These are phyloP conservation scores for Andricus grossulariae DNA, from an alignment of 1,140 invertebrate species.

Conservation along the genomic window DNA sequence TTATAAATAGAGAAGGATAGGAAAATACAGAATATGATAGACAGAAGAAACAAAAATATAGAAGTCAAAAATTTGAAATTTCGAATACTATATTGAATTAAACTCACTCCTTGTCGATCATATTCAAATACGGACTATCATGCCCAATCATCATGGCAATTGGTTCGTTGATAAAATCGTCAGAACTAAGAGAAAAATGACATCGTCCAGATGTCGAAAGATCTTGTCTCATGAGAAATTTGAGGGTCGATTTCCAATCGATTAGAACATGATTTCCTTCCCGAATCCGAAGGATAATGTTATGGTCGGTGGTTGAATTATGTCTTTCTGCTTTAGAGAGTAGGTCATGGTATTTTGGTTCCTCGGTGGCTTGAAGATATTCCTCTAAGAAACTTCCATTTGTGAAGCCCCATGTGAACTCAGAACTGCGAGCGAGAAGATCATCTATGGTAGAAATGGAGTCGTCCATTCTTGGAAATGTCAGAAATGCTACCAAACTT, in stretches of 20 bases:
- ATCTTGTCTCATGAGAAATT: constrained; percentile 81
- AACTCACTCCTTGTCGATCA: constrained; percentile 79
- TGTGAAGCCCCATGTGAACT: constrained; percentile 85
- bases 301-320: constrained; percentile 56
- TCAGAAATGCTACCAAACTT: constrained; percentile 94
- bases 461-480: constrained; percentile 90
- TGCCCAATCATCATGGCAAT: constrained; percentile 84
- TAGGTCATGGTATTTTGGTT: constrained; percentile 76
- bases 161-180: constrained; percentile 88
- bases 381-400: constrained; percentile 85
- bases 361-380: constrained; percentile 78
- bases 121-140: constrained; percentile 84
- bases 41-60: too few species aligned
- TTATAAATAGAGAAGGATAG: too few species aligned
- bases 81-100: neutral
- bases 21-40: too few species aligned
- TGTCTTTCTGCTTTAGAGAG: constrained; percentile 73
- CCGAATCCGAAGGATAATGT: constrained; percentile 79
- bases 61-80: too few species aligned
- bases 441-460: constrained; percentile 86
- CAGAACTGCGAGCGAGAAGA: constrained; percentile 78
- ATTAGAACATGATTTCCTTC: constrained; percentile 83
- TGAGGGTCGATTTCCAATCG: constrained; percentile 87
- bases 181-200: constrained; percentile 82
- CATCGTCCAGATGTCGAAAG: constrained; percentile 79